Base-by-base conservation (phyloP, 2,797 vertebrate species). In the Myotis vivesi region DNA sequence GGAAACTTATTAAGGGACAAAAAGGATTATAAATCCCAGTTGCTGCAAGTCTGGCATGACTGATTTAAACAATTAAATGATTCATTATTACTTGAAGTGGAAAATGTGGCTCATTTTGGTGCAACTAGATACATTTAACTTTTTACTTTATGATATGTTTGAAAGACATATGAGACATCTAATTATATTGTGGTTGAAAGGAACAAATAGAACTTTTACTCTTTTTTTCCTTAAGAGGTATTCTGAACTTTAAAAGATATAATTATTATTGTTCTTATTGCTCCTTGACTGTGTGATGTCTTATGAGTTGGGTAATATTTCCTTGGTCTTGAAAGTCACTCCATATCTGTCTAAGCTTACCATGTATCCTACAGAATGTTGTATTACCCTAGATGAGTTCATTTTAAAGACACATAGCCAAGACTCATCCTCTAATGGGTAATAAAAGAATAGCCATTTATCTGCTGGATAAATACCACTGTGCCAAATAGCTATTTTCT, bases 121-220 rank as follows among this genome's bases (percentile, higher is more conserved):
- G 64, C 12, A 88, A 80, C 79, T 96, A 66, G 91, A 93, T 75
- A 92, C 0, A 64, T 72, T 95, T 91, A 96, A 91, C 85, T 95
- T 57, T 86, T 17, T 91, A 49, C 8, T 97, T 97, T 90, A 81
- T 25, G 88, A 62, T 44, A 77, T 76, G 55, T 92, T 96, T 95
- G 92, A 87, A 97, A 97, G 88, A n/a, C 55, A 77, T 36, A 13
- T 57, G 73, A 81, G 46, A 68, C 15, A 8, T 57, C 38, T 87
- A 44, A 85, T 94, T 77, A 85, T 87, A 41, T 94, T 87, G 89
- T 76, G 90, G 76, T 81, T 96, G 89, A 93, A 96, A 96, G 44
- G 44, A 36, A 71, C 76, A 46, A 97, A 75, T 30, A 95, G 51
- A 96, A 95, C 9, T 3, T 90, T 11, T n/a, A 79, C n/a, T 77